A percentile compares a stretch with the other conserved stretches of the same genome.
phyloP scores from a whole-genome alignment of 35 echinoderm and acorn worm genomes.

The Antedon bifida region DNA sequence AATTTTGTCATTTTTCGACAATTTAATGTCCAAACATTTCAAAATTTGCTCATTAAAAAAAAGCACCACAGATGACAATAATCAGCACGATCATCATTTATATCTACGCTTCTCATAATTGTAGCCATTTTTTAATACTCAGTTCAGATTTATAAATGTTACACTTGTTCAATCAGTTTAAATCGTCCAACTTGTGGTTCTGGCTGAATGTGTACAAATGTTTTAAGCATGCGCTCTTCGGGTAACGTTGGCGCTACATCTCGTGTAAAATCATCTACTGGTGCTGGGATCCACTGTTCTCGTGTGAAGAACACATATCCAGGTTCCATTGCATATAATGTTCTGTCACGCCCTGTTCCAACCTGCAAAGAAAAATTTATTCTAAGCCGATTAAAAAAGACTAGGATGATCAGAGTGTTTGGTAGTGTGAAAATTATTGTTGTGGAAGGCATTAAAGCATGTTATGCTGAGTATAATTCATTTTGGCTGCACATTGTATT shows the following conservation, averaged over 20 bases:
- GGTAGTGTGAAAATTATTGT: no score
- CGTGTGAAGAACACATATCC: slow-evolving; percentile 20
- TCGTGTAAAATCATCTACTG: slow-evolving; percentile 16
- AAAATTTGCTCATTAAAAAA: no score
- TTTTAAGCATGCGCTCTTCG: slow-evolving; percentile 9
- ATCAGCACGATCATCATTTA: no score
- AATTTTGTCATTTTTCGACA: no score
- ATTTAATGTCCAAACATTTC: no score
- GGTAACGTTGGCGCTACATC: slow-evolving; percentile 19
- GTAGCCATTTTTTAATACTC: no score
- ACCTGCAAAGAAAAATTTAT: slow-evolving; percentile 10
- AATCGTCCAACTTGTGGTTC: slow-evolving; percentile 30
- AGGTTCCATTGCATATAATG: slow-evolving; percentile 29
- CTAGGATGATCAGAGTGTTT: not conserved
- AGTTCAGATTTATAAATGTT: no score
- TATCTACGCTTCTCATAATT: no score
- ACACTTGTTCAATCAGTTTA: slow-evolving; percentile 24
- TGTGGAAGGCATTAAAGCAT: no score
- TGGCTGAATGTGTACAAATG: slow-evolving; percentile 27
- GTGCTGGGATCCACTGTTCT: slow-evolving; percentile 15
- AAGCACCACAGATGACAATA: no score
- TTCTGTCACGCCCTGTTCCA: slow-evolving; percentile 8
- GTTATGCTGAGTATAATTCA: no score
- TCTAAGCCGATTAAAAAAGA: not conserved
- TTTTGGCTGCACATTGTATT: no score